phyloP scores from a whole-genome alignment of 2,888 invertebrate genomes.

The Cenopis cana region DNA sequence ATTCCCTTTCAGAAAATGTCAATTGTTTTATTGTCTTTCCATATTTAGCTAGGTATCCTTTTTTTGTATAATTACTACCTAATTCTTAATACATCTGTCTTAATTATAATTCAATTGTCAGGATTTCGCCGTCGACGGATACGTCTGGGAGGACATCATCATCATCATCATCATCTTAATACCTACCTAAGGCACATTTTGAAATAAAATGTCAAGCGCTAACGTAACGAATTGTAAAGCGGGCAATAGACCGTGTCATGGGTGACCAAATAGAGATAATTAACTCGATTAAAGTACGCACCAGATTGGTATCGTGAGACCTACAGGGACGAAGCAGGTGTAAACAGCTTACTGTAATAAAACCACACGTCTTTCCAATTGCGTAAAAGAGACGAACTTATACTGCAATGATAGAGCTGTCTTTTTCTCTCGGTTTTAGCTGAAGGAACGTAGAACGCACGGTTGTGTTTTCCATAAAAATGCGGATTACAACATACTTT shows the following conservation, averaged over 20 bases:
- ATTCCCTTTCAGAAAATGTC: slow-evolving; percentile 7
- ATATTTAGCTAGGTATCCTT: not conserved
- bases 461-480: slow-evolving; percentile 54
- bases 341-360: slow-evolving; percentile 45
- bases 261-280: slow-evolving; percentile 61
- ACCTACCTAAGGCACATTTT: not conserved
- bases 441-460: slow-evolving; percentile 5
- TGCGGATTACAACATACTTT: slow-evolving; percentile 66
- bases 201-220: not conserved
- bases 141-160: too few relatives aligned
- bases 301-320: slow-evolving; percentile 60
- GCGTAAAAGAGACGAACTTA: slow-evolving; percentile 19
- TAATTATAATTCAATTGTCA: too few relatives aligned
- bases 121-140: too few relatives aligned
- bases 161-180: too few relatives aligned
- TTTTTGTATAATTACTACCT: too few relatives aligned
- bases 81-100: too few relatives aligned
- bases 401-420: slow-evolving; percentile 3
- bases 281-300: slow-evolving; percentile 44
- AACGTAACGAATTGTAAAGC: slow-evolving; percentile 53
- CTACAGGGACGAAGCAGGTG: slow-evolving; percentile 70
- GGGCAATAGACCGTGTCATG: slow-evolving; percentile 51
- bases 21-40: slow-evolving; percentile 15
- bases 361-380: slow-evolving; percentile 35
- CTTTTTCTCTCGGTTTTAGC: slow-evolving; percentile 5